Evolutionary conservation across 2,113 vertebrate species (phyloP).

Genomic region (Reinhardtius hippoglossoides): DNA sequence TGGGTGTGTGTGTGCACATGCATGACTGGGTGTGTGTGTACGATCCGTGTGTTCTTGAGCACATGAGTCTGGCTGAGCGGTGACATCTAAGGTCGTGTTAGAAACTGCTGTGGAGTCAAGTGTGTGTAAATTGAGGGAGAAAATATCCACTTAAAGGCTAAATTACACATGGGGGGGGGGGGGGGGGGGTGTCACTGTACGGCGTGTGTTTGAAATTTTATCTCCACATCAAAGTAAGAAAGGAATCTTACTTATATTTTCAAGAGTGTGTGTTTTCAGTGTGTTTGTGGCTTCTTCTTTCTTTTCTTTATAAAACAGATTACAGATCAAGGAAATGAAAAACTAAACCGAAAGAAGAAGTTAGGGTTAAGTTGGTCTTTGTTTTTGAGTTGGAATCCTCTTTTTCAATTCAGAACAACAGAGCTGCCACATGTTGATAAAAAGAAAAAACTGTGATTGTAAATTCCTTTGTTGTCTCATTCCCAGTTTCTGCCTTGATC

Average conservation of each 20-base stretch:
- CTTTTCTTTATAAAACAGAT: no score
- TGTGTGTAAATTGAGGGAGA: conserved; percentile 38
- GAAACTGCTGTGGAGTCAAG: conserved; percentile 40
- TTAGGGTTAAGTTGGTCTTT: no score
- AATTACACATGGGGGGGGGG: background rate
- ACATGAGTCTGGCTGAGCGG: conserved; percentile 30
- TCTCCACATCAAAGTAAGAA: background rate
- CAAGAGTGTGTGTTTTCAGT: no score
- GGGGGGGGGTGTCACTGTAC: no score
- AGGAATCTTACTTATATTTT: no score
- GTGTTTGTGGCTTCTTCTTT: background rate
- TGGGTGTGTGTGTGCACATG: background rate
- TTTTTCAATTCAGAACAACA: background rate
- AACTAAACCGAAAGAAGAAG: no score
- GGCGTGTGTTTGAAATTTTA: no score
- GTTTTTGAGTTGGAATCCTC: no score
- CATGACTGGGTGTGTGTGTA: conserved; percentile 16
- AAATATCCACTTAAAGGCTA: conserved; percentile 1
- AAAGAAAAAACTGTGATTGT: background rate
- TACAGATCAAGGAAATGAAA: no score
- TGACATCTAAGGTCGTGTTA: conserved; percentile 60
- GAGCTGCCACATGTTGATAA: background rate
- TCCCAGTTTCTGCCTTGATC: background rate
- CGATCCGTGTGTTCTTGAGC: conserved; percentile 31
- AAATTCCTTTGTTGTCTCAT: background rate